Conservation (phyloP, 2,113 vertebrate genomes). For the Eubucco bourcierii region DNA sequence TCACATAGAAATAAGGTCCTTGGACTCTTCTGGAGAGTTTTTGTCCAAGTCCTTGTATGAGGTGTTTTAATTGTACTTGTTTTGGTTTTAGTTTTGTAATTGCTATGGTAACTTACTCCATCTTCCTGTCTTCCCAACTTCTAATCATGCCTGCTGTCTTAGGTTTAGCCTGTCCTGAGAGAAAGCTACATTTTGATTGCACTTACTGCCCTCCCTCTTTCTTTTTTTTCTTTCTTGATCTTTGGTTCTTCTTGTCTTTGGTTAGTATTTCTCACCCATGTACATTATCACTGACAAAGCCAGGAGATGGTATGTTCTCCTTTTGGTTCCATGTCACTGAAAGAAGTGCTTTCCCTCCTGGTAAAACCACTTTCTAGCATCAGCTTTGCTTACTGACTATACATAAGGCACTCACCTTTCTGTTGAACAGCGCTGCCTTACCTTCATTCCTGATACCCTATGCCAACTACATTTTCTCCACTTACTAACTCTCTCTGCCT, state of each 20-base stretch:
- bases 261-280: neutral
- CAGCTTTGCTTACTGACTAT: neutral
- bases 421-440: neutral
- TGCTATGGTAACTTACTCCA: neutral
- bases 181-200: neutral
- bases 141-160: neutral
- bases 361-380: neutral
- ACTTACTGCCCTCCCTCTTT: rapidly evolving
- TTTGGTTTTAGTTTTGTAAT: neutral
- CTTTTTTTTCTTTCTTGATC: neutral
- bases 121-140: neutral
- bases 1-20: neutral
- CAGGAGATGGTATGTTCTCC: neutral
- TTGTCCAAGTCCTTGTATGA: neutral
- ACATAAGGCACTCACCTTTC: neutral
- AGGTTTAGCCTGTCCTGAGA: neutral
- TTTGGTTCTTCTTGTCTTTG: neutral
- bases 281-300: neutral
- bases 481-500: neutral
- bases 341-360: neutral
- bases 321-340: neutral
- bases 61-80: neutral
- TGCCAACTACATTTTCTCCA: neutral
- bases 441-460: neutral
- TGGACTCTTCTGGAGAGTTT: neutral